phyloP scores from a whole-genome alignment of 2,113 vertebrate genomes.

The Mormyrus lacerda region DNA sequence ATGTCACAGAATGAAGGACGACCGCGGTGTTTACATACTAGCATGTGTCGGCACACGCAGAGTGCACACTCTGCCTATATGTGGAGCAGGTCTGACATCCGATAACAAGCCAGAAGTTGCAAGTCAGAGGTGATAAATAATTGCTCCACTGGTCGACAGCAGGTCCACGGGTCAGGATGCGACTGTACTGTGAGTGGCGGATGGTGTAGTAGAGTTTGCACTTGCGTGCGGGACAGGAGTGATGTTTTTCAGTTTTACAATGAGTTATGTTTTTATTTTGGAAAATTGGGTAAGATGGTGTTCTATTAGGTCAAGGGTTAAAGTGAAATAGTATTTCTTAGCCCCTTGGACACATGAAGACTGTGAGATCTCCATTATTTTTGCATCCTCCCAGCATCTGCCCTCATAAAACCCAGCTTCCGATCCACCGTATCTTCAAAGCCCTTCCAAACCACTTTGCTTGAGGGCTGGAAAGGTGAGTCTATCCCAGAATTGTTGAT shows the following conservation, averaged over 20 bases:
- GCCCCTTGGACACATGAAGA: not conserved
- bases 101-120: not conserved
- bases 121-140: slow-evolving; percentile 48
- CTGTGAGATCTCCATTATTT: not conserved
- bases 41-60: not conserved
- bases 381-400: not conserved
- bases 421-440: not conserved
- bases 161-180: slow-evolving; percentile 44
- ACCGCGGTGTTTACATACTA: not conserved
- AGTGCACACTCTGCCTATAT: not conserved
- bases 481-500: not conserved
- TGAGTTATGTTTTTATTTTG: not conserved
- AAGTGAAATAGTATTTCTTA: not conserved
- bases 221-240: not conserved
- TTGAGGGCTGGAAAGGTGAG: not conserved
- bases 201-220: not conserved
- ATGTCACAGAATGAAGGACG: not conserved
- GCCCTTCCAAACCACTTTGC: not conserved
- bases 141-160: slow-evolving; percentile 52
- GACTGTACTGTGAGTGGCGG: slow-evolving; percentile 16
- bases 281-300: not conserved
- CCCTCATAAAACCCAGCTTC: not conserved
- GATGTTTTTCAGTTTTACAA: not conserved
- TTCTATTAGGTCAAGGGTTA: not conserved
- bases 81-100: not conserved